Base-by-base conservation (phyloP, 2,888 invertebrate species). In the Hemaris fuciformis region DNA sequence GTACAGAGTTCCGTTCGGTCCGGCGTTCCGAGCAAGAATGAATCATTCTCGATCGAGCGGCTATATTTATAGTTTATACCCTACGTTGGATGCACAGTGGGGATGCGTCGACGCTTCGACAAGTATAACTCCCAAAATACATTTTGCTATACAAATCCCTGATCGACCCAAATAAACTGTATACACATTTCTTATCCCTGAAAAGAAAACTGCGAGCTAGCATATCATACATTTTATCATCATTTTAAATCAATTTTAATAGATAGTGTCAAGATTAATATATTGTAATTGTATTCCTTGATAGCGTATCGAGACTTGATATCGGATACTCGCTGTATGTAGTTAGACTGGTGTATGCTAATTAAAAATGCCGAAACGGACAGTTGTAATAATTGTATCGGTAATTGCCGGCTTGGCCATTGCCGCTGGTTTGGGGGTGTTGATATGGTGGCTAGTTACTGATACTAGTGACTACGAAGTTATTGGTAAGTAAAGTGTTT, bases 401-500 rank as follows among this genome's bases (percentile, higher is more conserved):
- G 72, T 79, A 43, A 60, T 73, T 10, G 69, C 66, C 0, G 72
- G 60, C 0, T 42, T 71, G 5, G 63, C 72, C 1, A 63, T 79
- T 5, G 75, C 77, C 0, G 71, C 79, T 0, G 85, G 83, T 0
- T 46, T 81, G 0, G 76, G 72, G 7, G 79, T 77, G 0, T 62
- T 85, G 0, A 83, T 79, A 62, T 85, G 83, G 84, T 84, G 82
- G 83, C 60, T 83, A 48, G 73, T 84, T 3, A 68, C 74, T 0
- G 66, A 66, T 4, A 62, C 69, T 3, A 67, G 64, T 2, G 66
- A 67, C 0, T 70, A 66, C 25, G 69, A 63, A 22, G 66, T 68
- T 3, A 66, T 71, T 38, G 25, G 78, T 77, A 70, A 73, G 76
- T 70, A n/a, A 38, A 38, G 10, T 8, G 34, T 38, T n/a, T n/a